Evolutionary conservation across 2,113 vertebrate genomes (phyloP).

Genomic region (Brienomyrus longianalis): DNA sequence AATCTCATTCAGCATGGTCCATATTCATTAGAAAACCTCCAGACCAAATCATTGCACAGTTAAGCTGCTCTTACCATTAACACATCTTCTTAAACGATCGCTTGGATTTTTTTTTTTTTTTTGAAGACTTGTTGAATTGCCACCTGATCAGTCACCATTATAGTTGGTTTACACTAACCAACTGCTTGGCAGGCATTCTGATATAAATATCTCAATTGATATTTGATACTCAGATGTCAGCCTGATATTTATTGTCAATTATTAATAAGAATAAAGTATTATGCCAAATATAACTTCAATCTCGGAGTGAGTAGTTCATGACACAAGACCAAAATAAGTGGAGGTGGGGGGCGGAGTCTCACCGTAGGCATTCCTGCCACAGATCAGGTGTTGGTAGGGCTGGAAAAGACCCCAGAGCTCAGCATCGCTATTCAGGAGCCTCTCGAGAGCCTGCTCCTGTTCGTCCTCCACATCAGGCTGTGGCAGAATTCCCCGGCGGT

Average conservation of each 20-base stretch:
- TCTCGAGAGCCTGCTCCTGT: conserved; percentile 54
- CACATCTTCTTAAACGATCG: not conserved
- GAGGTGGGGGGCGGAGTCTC: conserved; percentile 29
- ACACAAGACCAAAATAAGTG: not conserved
- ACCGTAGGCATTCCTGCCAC: conserved; percentile 70
- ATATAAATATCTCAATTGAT: not conserved
- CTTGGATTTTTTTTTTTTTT: not conserved
- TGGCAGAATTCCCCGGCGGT: not conserved
- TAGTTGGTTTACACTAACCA: not conserved
- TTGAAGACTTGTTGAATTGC: not conserved
- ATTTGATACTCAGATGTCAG: not conserved
- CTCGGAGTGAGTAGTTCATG: not conserved
- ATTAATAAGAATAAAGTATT: not conserved
- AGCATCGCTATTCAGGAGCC: conserved; percentile 60
- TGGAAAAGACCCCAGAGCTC: conserved; percentile 71
- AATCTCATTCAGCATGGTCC: not conserved
- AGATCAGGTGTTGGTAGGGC: conserved; percentile 69
- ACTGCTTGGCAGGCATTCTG: not conserved
- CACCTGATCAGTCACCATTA: not conserved
- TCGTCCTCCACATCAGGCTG: not conserved
- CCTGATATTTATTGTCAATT: not conserved
- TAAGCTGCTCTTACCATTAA: not conserved
- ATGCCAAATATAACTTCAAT: not conserved
- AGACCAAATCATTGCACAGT: not conserved
- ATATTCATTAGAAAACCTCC: not conserved